phyloP scores from a whole-genome alignment of 2,113 vertebrate genomes.

The Labeo rohita region DNA sequence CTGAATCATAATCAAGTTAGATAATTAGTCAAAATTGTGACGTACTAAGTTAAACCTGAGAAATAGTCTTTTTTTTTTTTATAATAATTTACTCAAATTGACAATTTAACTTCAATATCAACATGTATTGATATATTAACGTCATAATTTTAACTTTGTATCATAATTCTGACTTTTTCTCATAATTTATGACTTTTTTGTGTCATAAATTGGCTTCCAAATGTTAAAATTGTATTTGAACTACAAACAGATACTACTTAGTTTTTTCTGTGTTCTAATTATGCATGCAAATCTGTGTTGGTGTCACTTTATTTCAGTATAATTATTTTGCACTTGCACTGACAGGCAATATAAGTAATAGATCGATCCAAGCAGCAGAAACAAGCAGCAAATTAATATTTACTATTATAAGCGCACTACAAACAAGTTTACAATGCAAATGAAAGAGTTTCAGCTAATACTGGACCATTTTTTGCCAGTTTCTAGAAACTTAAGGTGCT shows the following conservation, averaged over 20 bases:
- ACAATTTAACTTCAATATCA: no score
- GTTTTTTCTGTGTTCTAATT: background rate
- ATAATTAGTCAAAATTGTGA: background rate
- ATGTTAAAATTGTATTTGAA: background rate
- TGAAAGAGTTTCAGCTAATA: background rate
- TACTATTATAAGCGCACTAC: background rate
- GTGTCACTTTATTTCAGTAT: background rate
- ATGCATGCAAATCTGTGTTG: slow-evolving; percentile 8
- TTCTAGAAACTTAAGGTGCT: background rate
- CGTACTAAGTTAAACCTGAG: background rate
- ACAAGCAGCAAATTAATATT: background rate
- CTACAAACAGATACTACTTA: no score
- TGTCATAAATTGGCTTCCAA: background rate
- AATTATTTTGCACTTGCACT: background rate
- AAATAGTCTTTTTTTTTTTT: background rate
- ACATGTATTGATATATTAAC: background rate
- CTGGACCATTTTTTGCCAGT: background rate
- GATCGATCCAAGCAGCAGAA: background rate
- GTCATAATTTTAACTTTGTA: background rate
- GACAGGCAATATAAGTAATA: background rate
- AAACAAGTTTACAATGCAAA: background rate
- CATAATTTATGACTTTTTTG: background rate
- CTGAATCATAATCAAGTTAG: background rate
- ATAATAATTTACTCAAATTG: background rate
- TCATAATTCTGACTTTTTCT: background rate